Conservation (phyloP, 2,113 vertebrate species). For the Crotalus helleri region DNA sequence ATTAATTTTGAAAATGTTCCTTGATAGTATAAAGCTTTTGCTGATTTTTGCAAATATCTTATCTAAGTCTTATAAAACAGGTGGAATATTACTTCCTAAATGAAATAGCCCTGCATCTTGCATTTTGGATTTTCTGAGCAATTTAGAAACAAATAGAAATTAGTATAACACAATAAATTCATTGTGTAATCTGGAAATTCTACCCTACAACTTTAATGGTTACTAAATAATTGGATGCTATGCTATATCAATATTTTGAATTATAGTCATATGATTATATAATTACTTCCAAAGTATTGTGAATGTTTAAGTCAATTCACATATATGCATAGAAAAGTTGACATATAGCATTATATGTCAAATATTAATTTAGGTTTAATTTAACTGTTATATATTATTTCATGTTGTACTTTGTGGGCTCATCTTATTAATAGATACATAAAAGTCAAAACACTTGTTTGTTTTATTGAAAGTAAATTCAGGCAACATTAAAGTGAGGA, state of each 20-base stretch:
- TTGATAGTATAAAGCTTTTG: neutral
- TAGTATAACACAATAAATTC: neutral
- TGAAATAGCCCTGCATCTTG: conserved; percentile 8
- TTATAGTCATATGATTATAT: neutral
- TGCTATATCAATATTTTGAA: neutral
- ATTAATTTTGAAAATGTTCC: neutral
- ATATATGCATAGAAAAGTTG: neutral
- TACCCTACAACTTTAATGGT: neutral
- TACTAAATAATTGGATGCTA: neutral
- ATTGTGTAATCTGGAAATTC: neutral
- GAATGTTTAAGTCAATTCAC: neutral
- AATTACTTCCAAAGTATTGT: conserved; percentile 1
- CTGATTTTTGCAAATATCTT: neutral
- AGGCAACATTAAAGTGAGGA: neutral
- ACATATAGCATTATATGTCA: neutral
- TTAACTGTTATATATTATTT: neutral
- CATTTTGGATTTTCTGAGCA: neutral
- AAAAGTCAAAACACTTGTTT: neutral
- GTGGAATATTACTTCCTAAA: neutral
- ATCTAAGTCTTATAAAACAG: conserved; percentile 4
- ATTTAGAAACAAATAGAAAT: neutral
- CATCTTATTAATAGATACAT: neutral
- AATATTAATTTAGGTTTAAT: neutral
- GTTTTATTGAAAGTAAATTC: neutral
- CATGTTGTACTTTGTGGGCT: neutral